Conservation (phyloP, 1,140 invertebrate genomes). For the Chionoecetes opilio region DNA sequence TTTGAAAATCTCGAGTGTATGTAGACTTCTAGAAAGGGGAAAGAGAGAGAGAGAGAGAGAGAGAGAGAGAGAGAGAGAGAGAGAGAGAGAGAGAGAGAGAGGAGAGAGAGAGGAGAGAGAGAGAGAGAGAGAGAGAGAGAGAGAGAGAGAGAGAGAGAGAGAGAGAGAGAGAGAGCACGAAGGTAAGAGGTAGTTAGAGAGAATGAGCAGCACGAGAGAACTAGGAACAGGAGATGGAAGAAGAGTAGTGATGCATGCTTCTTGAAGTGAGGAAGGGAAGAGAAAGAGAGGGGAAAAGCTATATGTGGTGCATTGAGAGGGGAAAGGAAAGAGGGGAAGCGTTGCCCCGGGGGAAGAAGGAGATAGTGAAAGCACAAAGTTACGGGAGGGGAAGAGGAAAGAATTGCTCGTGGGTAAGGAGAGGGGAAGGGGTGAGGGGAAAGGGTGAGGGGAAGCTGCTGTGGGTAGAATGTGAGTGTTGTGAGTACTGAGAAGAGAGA, state of each 20-base stretch:
- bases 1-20: background rate
- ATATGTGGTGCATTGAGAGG: background rate
- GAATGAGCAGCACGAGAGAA: too few relatives aligned
- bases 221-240: too few relatives aligned
- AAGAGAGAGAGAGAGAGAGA: background rate
- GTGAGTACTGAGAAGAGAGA: background rate
- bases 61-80: background rate
- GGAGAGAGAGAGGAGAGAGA: background rate
- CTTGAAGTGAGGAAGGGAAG: too few relatives aligned
- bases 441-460: background rate
- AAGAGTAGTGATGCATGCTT: too few relatives aligned
- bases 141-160: too few relatives aligned
- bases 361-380: background rate
- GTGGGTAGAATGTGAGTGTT: background rate
- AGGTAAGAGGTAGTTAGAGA: too few relatives aligned
- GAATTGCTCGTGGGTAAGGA: too few relatives aligned
- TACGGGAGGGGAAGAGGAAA: background rate
- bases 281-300: background rate
- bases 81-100: background rate
- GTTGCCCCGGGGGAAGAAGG: background rate
- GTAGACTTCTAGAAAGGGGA: background rate
- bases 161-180: background rate
- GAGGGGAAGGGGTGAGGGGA: background rate
- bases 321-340: background rate
- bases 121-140: too few relatives aligned